Evolutionary conservation across 2,113 vertebrate genomes (phyloP), one percentile per base, ranked within the genome.

Genomic region (Callipepla squamata): DNA sequence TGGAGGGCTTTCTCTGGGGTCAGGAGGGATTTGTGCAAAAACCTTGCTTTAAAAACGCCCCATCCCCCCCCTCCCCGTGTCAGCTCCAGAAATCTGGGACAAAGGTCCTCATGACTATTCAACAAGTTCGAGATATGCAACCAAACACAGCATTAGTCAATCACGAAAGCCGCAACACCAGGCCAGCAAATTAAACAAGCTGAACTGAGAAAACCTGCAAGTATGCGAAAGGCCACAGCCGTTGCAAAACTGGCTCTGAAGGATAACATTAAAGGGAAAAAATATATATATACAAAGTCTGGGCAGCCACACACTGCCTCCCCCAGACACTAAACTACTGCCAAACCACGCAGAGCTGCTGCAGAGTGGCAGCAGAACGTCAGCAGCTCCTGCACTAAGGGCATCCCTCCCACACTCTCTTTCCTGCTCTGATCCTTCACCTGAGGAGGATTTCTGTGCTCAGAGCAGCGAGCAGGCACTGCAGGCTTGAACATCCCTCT

Each of bases 141-240:
- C 50, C 42, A 77, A 93, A 83, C 74, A 65, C 48, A 79, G 59
- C 92, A 80, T 76, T 90, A 85, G 80, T 90, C 51, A 76, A 94
- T 83, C 70, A 83, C 73, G 47, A 96, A 95, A 95, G 67, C 40
- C 53, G 76, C 61, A 82, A 45, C 66, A 48, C 28, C 51, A 25
- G 67, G 84, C 32, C 85, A 94, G 92, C 30, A 84, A 84, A 92
- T 63, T 53, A 81, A 97, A 95, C 76, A 89, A 95, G 86, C 61
- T 67, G 38, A 93, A 93, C 73, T 86, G 70, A n/a, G 90, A 94
- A 91, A 96, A 95, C 92, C 93, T 95, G 77, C 51, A 96, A 97
- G 85, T 96, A 77, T 93, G 97, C 87, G 92, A 98, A 97, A 98
- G 96, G 97, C n/a, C 94, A 96, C 3, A 36, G 87, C 45, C 95